Percentiles rank a stretch among this genome's conserved stretches.
These are phyloP conservation scores for Alectoris magna DNA, from an alignment of 2,797 vertebrate species.

Conservation along the genomic window DNA sequence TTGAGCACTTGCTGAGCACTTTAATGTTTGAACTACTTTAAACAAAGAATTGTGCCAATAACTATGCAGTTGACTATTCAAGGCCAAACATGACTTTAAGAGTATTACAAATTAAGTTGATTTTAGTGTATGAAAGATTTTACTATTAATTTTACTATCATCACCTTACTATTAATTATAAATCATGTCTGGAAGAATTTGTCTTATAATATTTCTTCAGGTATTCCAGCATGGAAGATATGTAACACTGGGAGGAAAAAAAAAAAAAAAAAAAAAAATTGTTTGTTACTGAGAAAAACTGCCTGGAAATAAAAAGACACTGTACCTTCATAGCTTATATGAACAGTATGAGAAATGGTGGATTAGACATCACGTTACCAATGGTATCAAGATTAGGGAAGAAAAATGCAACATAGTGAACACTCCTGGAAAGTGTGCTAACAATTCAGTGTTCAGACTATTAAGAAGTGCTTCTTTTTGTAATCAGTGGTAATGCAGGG, in stretches of 20 bases:
- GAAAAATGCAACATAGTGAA: neutral
- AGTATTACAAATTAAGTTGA: neutral
- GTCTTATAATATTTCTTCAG: neutral
- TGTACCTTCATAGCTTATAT: neutral
- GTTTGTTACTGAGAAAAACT: neutral
- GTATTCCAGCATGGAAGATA: neutral
- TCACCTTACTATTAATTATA: neutral
- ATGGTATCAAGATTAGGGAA: neutral
- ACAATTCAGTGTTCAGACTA: neutral
- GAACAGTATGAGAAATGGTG: neutral
- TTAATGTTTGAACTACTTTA: neutral
- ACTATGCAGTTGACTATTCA: neutral
- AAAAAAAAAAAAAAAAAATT: neutral
- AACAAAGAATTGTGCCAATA: neutral
- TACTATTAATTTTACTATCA: neutral
- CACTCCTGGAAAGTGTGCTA: neutral
- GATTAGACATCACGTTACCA: neutral
- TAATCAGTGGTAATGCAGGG: neutral
- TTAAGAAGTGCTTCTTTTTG: neutral
- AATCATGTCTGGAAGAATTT: neutral
- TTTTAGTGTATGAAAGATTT: neutral
- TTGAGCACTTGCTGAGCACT: neutral
- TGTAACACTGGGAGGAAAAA: neutral
- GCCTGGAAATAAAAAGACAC: neutral
- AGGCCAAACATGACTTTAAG: neutral